Conservation (phyloP, 2,797 vertebrate species). For the Enteromius viviparus region DNA sequence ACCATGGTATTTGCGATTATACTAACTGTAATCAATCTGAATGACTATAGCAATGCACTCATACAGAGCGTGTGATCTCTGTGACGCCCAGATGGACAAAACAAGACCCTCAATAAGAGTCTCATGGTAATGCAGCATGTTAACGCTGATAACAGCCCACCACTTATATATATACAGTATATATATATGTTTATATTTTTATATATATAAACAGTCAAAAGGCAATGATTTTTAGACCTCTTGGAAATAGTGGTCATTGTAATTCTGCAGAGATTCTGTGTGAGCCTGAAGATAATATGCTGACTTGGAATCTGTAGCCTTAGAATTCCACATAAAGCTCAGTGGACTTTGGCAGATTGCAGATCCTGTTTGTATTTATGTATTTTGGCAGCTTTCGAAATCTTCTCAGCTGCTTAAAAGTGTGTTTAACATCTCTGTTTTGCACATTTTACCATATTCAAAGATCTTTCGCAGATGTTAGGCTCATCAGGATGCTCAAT, state of each 20-base stretch:
- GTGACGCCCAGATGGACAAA: no score
- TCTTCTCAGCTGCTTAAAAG: background rate
- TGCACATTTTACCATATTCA: slow-evolving; percentile 1
- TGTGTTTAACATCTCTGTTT: background rate
- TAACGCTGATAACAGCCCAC: no score
- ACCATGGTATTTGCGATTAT: no score
- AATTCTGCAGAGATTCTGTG: background rate
- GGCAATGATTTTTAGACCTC: background rate
- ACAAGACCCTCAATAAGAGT: no score
- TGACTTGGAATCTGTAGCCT: background rate
- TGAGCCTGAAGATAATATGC: background rate
- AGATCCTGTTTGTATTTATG: slow-evolving; percentile 6
- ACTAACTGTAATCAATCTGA: no score
- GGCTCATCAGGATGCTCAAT: background rate
- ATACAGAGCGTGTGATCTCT: no score
- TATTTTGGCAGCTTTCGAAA: background rate
- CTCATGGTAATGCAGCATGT: no score
- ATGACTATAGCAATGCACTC: no score
- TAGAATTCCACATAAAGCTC: background rate
- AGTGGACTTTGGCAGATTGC: background rate
- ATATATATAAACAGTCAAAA: background rate
- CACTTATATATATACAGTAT: no score
- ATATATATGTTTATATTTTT: no score
- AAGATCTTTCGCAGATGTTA: background rate
- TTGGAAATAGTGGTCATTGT: background rate